These are phyloP conservation scores for Apteryx owenii DNA, from an alignment of 2,113 vertebrate genomes.

Conservation along the genomic window DNA sequence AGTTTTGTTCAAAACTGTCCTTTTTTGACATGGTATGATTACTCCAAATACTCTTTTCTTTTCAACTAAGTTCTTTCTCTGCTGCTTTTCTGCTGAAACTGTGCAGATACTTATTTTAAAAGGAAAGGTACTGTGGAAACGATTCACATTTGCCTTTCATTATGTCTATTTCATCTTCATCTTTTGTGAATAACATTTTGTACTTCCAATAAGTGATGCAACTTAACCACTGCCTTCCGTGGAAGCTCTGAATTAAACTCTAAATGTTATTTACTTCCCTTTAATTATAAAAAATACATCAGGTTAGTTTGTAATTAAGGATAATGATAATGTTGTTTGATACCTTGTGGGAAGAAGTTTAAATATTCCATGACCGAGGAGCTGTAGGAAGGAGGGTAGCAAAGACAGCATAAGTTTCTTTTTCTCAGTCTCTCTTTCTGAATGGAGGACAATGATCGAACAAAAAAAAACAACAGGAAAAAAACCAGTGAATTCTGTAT, in stretches of 20 bases:
- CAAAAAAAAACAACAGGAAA: neutral
- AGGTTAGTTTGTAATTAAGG: constrained; percentile 65
- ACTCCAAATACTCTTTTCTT: neutral
- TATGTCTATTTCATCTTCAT: neutral
- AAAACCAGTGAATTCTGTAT: neutral
- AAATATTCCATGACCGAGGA: constrained; percentile 25
- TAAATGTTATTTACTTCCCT: constrained; percentile 40
- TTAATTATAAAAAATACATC: constrained; percentile 52
- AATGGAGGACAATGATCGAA: neutral
- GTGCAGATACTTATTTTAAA: neutral
- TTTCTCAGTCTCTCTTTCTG: neutral
- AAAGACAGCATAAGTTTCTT: neutral
- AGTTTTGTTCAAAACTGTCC: neutral
- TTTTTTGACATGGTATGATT: neutral
- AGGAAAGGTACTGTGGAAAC: neutral
- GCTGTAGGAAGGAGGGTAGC: neutral
- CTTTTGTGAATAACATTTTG: neutral
- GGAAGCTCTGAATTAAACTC: constrained; percentile 44
- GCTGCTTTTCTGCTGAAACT: neutral
- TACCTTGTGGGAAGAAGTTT: constrained; percentile 54
- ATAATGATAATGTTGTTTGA: constrained; percentile 62
- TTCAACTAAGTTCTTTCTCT: neutral
- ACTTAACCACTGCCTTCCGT: constrained; percentile 29
- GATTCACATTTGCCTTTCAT: neutral
- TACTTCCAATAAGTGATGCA: constrained; percentile 32